A percentile compares a stretch with the other conserved stretches of the same genome.
phyloP scores from a whole-genome alignment of 2,888 invertebrate species.

The Drosophila emarginata region DNA sequence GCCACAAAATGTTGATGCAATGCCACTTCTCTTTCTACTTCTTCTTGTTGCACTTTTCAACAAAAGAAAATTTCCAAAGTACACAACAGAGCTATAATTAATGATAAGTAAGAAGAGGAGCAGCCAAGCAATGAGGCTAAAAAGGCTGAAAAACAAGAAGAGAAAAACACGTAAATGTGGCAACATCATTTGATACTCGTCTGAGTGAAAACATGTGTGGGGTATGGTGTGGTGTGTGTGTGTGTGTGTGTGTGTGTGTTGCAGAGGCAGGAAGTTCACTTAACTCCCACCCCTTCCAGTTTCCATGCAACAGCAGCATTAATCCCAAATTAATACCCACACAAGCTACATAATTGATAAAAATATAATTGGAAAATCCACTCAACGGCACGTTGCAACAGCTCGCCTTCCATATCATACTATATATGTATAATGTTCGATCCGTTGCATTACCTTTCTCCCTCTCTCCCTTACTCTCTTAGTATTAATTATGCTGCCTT shows the following conservation, averaged over 20 bases:
- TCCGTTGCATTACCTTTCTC: neutral
- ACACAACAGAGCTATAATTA: slow-evolving; percentile 6
- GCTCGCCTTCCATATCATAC: slow-evolving; percentile 8
- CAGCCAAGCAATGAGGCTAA: neutral
- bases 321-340: slow-evolving; percentile 50
- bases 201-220: slow-evolving; percentile 34
- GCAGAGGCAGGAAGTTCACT: slow-evolving; percentile 57
- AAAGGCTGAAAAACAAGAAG: slow-evolving; percentile 10
- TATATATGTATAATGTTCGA: neutral
- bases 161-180: slow-evolving; percentile 18
- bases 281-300: neutral
- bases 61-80: slow-evolving; percentile 13
- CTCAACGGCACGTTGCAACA: slow-evolving; percentile 34
- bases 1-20: slow-evolving; percentile 39
- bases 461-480: neutral
- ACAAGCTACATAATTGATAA: slow-evolving; percentile 54
- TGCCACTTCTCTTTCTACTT: neutral
- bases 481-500: slow-evolving; percentile 2
- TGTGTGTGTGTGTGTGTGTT: slow-evolving; percentile 18
- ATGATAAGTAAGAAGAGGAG: neutral
- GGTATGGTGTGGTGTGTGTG: slow-evolving; percentile 11
- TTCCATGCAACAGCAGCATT: slow-evolving; percentile 29
- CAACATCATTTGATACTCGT: slow-evolving; percentile 63
- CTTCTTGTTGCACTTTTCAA: slow-evolving; percentile 7
- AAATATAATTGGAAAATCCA: slow-evolving; percentile 55